Evolutionary conservation across 1,140 invertebrate species (phyloP).

Genomic region (Lineus longissimus): DNA sequence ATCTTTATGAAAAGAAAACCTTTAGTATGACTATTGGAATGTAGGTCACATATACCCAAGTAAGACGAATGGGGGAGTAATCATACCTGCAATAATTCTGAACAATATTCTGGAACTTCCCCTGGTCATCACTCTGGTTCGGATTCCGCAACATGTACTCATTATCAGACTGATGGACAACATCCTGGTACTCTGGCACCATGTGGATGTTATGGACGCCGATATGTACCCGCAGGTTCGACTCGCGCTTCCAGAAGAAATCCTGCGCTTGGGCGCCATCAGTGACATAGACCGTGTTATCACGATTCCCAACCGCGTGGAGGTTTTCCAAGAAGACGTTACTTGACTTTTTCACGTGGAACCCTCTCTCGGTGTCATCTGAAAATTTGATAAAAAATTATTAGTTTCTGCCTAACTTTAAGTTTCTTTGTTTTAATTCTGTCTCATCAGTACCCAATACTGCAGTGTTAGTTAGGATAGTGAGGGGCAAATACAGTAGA

Average conservation of each 20-base stretch:
- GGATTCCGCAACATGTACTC: slow-evolving; percentile 18
- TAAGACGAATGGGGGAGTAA: too few relatives aligned
- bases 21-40: too few relatives aligned
- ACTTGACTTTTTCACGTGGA: slow-evolving; percentile 8
- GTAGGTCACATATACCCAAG: too few relatives aligned
- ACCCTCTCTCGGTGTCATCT: too few relatives aligned
- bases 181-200: slow-evolving; percentile 17
- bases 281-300: slow-evolving; percentile 17
- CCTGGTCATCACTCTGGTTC: slow-evolving; percentile 17
- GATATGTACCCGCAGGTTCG: slow-evolving; percentile 17
- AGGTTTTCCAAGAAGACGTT: slow-evolving; percentile 23
- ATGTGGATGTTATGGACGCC: slow-evolving; percentile 17
- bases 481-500: too few relatives aligned
- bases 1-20: too few relatives aligned
- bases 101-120: slow-evolving; percentile 12
- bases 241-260: slow-evolving; percentile 21
- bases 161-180: slow-evolving; percentile 19
- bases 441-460: too few relatives aligned
- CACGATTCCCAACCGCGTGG: slow-evolving; percentile 7
- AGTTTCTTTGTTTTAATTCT: too few relatives aligned
- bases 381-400: too few relatives aligned
- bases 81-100: slow-evolving; percentile 18
- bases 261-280: slow-evolving; percentile 16
- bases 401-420: too few relatives aligned
- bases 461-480: too few relatives aligned